phyloP scores from a whole-genome alignment of 2,888 invertebrate genomes.

The Dysmachus trigonus region DNA sequence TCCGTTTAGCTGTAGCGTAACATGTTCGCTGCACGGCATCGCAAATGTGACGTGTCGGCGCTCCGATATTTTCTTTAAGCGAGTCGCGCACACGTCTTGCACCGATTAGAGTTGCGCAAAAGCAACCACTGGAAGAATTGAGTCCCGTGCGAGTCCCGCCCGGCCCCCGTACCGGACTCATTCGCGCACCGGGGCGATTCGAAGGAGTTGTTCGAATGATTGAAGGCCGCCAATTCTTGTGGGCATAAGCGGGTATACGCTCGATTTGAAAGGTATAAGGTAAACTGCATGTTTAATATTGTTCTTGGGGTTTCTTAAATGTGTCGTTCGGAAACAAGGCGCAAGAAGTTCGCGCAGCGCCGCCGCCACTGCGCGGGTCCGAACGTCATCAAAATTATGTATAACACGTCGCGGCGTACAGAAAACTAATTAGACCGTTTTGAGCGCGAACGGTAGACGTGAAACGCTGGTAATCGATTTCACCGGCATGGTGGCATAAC shows the following conservation, averaged over 20 bases:
- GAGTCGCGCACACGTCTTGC: conserved; percentile 15
- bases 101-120: background rate
- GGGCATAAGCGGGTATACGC: background rate
- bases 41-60: conserved; percentile 35
- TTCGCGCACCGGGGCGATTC: background rate
- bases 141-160: background rate
- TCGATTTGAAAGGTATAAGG: conserved; percentile 33
- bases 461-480: conserved; percentile 40
- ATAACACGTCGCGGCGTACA: conserved; percentile 32
- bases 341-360: background rate
- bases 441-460: conserved; percentile 33
- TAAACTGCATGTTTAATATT: conserved; percentile 35
- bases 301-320: conserved; percentile 18
- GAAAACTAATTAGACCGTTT: conserved; percentile 38
- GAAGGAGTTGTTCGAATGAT: background rate
- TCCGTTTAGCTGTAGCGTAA: background rate
- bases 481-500: conserved; percentile 26
- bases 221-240: conserved; percentile 25
- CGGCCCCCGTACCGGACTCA: too few relatives aligned
- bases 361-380: background rate
- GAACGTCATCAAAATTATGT: conserved; percentile 32
- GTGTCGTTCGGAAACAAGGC: background rate
- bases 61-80: conserved; percentile 13
- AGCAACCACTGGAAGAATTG: background rate
- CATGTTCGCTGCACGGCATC: conserved; percentile 10